Percentiles rank a stretch among this genome's conserved stretches.
Evolutionary conservation across 2,113 vertebrate species (phyloP).

Genomic region (Phrynosoma platyrhinos): DNA sequence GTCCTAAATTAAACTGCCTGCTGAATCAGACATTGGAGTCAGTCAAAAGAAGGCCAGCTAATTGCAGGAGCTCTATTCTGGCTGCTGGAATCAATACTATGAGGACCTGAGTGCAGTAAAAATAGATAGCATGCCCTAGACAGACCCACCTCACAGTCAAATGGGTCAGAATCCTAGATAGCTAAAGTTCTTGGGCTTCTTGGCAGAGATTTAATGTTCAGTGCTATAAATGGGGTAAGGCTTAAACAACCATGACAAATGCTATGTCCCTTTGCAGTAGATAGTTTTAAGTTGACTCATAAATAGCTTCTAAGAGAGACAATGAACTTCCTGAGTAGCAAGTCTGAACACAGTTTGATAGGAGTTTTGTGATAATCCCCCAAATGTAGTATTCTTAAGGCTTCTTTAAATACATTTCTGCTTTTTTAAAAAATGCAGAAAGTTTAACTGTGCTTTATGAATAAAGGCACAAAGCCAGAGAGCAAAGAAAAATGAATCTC

Average conservation of each 20-base stretch:
- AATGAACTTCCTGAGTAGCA: not conserved
- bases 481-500: not conserved
- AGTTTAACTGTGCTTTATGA: not conserved
- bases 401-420: not conserved
- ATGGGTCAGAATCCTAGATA: conserved; percentile 32
- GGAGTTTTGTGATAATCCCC: not conserved
- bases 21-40: conserved; percentile 28
- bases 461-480: not conserved
- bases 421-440: not conserved
- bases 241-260: conserved; percentile 16
- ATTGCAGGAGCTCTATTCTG: conserved; percentile 16
- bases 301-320: conserved; percentile 3
- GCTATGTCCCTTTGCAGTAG: not conserved
- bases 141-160: conserved; percentile 14
- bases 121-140: conserved; percentile 15
- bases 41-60: conserved; percentile 15
- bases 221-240: not conserved
- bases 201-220: conserved; percentile 13
- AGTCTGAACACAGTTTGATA: not conserved
- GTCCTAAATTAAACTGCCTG: conserved; percentile 34
- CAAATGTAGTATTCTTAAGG: not conserved
- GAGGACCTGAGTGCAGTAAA: conserved; percentile 21
- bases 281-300: conserved; percentile 13
- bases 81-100: conserved; percentile 24
- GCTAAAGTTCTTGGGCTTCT: conserved; percentile 9